Evolutionary conservation across 2,797 vertebrate species (phyloP), one percentile per base, ranked within the genome.

Genomic region (Jordanella pulchra): DNA sequence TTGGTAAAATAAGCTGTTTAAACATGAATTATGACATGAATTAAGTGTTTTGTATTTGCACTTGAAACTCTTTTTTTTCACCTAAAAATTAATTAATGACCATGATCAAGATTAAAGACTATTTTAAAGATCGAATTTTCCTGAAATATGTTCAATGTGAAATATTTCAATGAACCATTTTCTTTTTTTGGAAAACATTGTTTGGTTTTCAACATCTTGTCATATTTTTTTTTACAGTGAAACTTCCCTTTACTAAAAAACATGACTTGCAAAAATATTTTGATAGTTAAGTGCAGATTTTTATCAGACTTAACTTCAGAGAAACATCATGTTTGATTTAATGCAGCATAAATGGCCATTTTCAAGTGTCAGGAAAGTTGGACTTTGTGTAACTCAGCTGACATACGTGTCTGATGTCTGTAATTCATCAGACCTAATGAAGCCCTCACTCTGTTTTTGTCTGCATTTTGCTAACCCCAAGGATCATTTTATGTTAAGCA

Each of bases 401-500:
- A 78, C 75, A 44, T 70, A 80, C 65, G 84, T 78, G 77, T 74
- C 85, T 77, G 50, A 70, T 9, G 75, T 85, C 82, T 82, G 87
- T 90, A 85, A 92, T 89, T 88, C 88, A 89, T 90, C 78, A 80
- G 71, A 25, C 81, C 63, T 91, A 91, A 93, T 93, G 89, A 92
- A 86, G 78, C 87, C 63, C 79, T 84, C 78, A 69, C 75, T 67
- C 79, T 73, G 65, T 76, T 86, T 86, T 84, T 84, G 81, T 87
- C 82, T 84, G 87, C 80, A 82, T 84, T 84, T 77, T 7, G 45
- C 86, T 72, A 80, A 85, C 86, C 89, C 79, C 56, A 76, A 87
- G 88, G 86, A 90, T 87, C 78, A 86, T 88, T 91, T 91, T 88
- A 91, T 94, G 92, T 89, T 92, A 91, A 91, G 82, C 86, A 90